These are phyloP conservation scores for Dascyllus trimaculatus DNA, from an alignment of 2,113 vertebrate species.

Conservation along the genomic window DNA sequence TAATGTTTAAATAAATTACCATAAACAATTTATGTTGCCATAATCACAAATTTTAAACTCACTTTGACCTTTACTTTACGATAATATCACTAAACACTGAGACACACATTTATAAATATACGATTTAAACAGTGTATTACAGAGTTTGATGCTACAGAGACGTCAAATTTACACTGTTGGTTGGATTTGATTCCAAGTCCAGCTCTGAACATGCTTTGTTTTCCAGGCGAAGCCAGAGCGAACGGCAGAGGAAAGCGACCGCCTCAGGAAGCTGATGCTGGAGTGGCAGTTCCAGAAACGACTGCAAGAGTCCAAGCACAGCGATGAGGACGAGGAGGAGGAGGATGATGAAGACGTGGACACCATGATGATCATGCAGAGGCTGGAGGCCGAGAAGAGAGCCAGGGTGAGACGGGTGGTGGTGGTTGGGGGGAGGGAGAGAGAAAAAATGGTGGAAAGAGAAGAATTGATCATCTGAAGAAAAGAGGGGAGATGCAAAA, in stretches of 20 bases:
- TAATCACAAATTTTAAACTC: too few species aligned
- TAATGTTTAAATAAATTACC: too few species aligned
- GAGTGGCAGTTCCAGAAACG: slow-evolving; percentile 99
- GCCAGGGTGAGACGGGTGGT: slow-evolving; percentile 90
- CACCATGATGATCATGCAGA: slow-evolving; percentile 96
- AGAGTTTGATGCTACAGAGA: too few species aligned
- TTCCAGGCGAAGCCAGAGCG: slow-evolving; percentile 92
- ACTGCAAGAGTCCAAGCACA: slow-evolving; percentile 96
- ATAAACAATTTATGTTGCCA: too few species aligned
- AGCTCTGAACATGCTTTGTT: neutral
- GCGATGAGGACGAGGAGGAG: slow-evolving; percentile 96
- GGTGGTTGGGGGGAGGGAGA: neutral
- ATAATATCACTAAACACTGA: too few species aligned
- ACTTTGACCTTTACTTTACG: too few species aligned
- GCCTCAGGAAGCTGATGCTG: slow-evolving; percentile 96
- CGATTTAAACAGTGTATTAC: too few species aligned
- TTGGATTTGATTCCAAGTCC: too few species aligned
- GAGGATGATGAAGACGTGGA: slow-evolving; percentile 98
- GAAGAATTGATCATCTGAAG: neutral
- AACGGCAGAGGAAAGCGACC: slow-evolving; percentile 94
- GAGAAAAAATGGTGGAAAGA: neutral
- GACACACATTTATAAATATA: too few species aligned
- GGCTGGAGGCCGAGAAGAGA: slow-evolving; percentile 97
- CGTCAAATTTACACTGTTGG: too few species aligned
- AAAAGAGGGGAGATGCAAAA: neutral